Evolutionary conservation across 2,888 invertebrate genomes (phyloP), one percentile per base, ranked within the genome.

Genomic region (Candidula unifasciata): DNA sequence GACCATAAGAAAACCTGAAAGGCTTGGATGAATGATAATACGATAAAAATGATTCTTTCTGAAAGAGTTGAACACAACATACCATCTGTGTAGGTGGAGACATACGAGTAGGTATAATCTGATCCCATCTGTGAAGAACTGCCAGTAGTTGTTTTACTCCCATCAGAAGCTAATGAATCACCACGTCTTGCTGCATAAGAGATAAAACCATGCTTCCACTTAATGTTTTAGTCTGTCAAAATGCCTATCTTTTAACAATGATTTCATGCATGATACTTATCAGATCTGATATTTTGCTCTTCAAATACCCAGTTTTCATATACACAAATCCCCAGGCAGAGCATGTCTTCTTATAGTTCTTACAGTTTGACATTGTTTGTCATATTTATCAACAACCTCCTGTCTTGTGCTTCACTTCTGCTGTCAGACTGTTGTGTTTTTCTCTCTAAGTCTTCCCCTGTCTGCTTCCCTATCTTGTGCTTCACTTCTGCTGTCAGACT

Each of bases 81-180:
- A 44, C 44, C 30, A 18, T 64, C 79, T 30, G 79, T 66, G 52
- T 79, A 79, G 5, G 79, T 79, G 27, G 79, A 80, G 24, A 69
- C 54, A 54, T 71, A 71, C 30, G 80, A 33, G 30, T 80, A 80
- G 21, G 80, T 71, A 30, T 79, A 79, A 16, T 69, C 27, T 71
- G 80, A 74, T 30, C 33, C 54, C 18, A 54, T 30, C 54, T 18
- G 30, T 54, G 54, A 21, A 18, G 30, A 74, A 52, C 10, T 6
- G 13, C n/a, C 30, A 27, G 21, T 80, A 1, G 2, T 68, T 37
- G 44, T 66, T 44, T 8, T 52, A 27, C 10, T 24, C 30, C 33
- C 37, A 80, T 5, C 18, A 21, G 27, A 68, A 30, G 37, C 10
- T 27, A 33, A 16, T 30, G 52, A 68, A 68, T 80, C 27, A 37